Base-by-base conservation (phyloP, 2,888 invertebrate genomes). In the Ennomos quercinarius region DNA sequence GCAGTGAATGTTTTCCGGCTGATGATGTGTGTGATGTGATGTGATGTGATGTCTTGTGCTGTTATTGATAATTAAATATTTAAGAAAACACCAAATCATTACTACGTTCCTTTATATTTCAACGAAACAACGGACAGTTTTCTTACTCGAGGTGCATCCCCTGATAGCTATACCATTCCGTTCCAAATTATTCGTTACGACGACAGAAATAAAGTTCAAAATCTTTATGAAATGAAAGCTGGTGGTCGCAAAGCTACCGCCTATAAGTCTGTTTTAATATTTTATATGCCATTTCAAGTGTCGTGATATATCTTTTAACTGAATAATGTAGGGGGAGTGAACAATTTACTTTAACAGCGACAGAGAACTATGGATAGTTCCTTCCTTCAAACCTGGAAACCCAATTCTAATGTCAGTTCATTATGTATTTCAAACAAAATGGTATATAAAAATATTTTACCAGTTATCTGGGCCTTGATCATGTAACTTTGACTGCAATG, bases 231-330 rank as follows among this genome's bases (percentile, higher is more conserved):
- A 44, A 41, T 40, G 41, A 41, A 40, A 11, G 43, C 44, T 12
- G 17, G 39, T 34, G 35, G 38, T 48, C 10, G 39, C 49, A 48
- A 40, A 50, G 50, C 9, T 54, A 12, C 45, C n/a, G 54, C 38
- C 39, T 13, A 38, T 35, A 46, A 17, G 45, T 50, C 17, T 35
- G 52, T 57, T 43, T 63, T 60, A 60, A 63, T 60, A 63, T 63
- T 63, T 60, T 50, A 63, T 52, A 47, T 40, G 38, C 44, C 56
- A 46, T 40, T 57, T 39, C 53, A 53, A 57, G 50, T 63, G 54
- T 55, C 50, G 39, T 46, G 38, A 62, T 62, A 63, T 55, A 55
- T 63, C 62, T 55, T 45, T 55, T 58, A 40, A 41, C 51, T 55
- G 58, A 62, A 62, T 58, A 55, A 58, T 62, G 48, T 47, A 51